Conservation (phyloP, 2,113 vertebrate species). For the Parotia lawesii region DNA sequence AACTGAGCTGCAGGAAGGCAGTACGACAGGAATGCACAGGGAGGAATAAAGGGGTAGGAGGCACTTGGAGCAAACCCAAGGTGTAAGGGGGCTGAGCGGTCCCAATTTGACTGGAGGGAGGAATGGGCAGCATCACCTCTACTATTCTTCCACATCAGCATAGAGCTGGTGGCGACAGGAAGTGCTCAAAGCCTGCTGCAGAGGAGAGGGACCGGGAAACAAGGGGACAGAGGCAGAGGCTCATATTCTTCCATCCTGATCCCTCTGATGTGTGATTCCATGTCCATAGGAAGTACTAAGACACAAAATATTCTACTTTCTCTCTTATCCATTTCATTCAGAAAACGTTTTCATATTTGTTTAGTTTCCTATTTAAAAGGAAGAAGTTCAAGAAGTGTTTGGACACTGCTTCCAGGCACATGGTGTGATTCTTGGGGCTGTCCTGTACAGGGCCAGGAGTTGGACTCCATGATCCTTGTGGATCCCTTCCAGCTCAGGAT, state of each 20-base stretch:
- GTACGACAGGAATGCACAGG: fast-evolving
- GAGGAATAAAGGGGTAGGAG: background rate
- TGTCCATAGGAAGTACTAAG: background rate
- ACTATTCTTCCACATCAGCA: background rate
- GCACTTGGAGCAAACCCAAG: background rate
- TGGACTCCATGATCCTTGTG: background rate
- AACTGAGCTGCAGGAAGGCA: background rate
- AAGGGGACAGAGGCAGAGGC: fast-evolving
- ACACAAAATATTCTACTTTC: background rate
- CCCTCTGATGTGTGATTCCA: background rate
- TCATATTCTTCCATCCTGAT: background rate
- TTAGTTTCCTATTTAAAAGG: background rate
- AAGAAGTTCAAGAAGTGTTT: background rate
- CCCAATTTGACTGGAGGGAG: background rate
- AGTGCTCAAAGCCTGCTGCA: background rate
- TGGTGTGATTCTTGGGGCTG: background rate
- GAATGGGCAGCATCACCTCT: background rate
- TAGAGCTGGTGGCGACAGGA: background rate
- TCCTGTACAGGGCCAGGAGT: background rate
- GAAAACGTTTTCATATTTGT: background rate
- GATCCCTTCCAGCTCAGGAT: background rate
- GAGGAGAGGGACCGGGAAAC: background rate
- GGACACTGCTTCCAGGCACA: background rate
- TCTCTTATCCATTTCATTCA: background rate
- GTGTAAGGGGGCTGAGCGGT: background rate